Evolutionary conservation across 2,888 invertebrate genomes (phyloP).

Genomic region (Ptilodon capucinus): DNA sequence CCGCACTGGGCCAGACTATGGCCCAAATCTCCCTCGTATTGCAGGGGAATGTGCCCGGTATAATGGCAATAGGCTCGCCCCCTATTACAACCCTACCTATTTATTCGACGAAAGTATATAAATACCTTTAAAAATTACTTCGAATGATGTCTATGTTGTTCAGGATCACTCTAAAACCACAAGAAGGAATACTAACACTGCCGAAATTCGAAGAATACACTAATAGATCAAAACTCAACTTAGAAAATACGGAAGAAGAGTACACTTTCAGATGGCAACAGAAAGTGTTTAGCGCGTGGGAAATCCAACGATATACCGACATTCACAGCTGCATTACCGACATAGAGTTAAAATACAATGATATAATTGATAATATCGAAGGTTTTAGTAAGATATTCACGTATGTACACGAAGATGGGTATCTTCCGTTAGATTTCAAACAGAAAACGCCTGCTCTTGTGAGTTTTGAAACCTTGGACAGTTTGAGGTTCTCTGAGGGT

Average conservation of each 20-base stretch:
- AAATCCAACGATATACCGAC: conserved; percentile 83
- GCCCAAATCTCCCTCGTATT: no score
- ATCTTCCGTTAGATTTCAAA: conserved; percentile 49
- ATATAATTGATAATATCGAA: conserved; percentile 53
- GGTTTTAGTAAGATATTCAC: conserved; percentile 73
- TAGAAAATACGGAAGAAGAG: conserved; percentile 49
- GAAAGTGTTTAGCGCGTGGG: conserved; percentile 85
- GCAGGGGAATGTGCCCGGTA: no score
- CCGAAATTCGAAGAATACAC: conserved; percentile 68
- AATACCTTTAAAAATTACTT: no score
- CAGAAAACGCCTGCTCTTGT: conserved; percentile 24
- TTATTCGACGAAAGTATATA: no score
- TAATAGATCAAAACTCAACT: conserved; percentile 38
- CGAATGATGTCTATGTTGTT: conserved; percentile 12
- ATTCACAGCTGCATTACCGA: conserved; percentile 84
- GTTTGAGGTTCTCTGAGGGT: conserved; percentile 43
- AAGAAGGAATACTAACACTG: conserved; percentile 53
- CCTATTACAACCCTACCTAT: background rate
- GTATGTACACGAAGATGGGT: conserved; percentile 82
- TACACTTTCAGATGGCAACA: conserved; percentile 87
- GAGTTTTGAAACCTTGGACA: conserved; percentile 44
- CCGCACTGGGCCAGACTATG: no score
- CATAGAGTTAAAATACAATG: conserved; percentile 69
- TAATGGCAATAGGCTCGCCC: no score
- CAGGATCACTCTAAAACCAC: conserved; percentile 64